Evolutionary conservation across 2,888 invertebrate species (phyloP), one percentile per base, ranked within the genome.

Genomic region (Amiota communis): DNA sequence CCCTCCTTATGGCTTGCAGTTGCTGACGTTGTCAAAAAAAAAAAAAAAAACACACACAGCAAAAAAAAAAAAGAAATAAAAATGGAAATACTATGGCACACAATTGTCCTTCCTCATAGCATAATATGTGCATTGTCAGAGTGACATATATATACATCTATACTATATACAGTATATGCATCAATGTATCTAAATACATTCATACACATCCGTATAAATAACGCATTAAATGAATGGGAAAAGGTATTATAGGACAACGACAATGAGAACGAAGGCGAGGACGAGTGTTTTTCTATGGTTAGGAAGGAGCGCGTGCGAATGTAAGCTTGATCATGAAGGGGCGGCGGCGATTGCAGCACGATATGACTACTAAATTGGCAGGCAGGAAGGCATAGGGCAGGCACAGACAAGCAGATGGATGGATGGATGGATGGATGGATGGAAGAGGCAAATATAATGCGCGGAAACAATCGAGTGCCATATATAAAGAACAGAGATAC

Each of bases 21-120:
- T 53, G 53, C 13, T 53, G 53, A 53, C 53, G 49, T 13, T 2
- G 49, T n/a, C 51, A 51, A n/a, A 64, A 15, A 47, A 47, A 64
- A 47, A n/a, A 23, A 63, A 63, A 23, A 65, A 47, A 46, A 48
- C 49, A 1, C 49, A 20, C 3, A 46, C 8, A 46, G 9, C n/a
- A 46, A 6, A 63, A 15, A 46, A 47, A 2, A 64, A 47, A 46
- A 64, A 64, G 4, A 65, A 65, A 65, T 64, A 46, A 64, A 64
- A 64, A 64, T 64, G 64, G n/a, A 64, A 64, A 47, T 47, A 23
- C n/a, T 46, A n/a, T 64, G 15, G 64, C 20, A 64, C 48, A 64
- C 64, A 64, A 64, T 64, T 8, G 36, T 36, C 36, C 36, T 36
- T 36, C 6, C 36, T 36, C 36, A 36, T 6, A 36, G 36, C 36